These are phyloP conservation scores for Drosophila koepferae DNA, from an alignment of 2,888 invertebrate species.

Conservation along the genomic window DNA sequence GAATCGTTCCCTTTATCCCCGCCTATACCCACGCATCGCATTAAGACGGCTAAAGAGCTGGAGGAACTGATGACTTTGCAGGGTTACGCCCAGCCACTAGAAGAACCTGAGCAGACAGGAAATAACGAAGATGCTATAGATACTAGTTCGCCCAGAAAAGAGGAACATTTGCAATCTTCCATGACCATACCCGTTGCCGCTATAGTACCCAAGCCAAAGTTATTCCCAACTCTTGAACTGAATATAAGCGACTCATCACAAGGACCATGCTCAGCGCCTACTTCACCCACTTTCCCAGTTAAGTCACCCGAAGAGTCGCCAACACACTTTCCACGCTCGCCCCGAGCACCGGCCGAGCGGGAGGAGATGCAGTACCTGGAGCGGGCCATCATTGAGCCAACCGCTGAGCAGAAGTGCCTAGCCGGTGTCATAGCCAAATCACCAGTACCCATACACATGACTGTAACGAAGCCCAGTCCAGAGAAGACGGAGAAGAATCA, in stretches of 20 bases:
- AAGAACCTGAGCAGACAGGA: background rate
- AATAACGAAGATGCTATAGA: background rate
- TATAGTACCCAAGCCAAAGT: conserved; percentile 18
- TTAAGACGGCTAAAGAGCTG: conserved; percentile 51
- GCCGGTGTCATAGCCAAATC: conserved; percentile 44
- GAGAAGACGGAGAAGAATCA: conserved; percentile 10
- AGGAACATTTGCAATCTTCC: background rate
- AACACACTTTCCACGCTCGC: conserved; percentile 73
- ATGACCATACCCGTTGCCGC: conserved; percentile 1
- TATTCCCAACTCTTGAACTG: conserved; percentile 35
- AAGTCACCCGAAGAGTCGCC: conserved; percentile 42
- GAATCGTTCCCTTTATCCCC: conserved; percentile 27
- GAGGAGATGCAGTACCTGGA: conserved; percentile 67
- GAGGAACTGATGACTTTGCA: conserved; percentile 16
- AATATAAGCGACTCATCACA: conserved; percentile 25
- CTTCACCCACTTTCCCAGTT: conserved; percentile 72
- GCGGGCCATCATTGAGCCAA: conserved; percentile 58
- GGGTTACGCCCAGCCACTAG: conserved; percentile 15
- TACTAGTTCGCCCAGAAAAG: background rate
- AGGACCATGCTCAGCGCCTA: conserved; percentile 38
- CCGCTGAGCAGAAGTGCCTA: conserved; percentile 27
- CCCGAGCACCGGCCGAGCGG: conserved; percentile 52
- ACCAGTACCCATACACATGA: conserved; percentile 38
- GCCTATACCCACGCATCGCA: conserved; percentile 70
- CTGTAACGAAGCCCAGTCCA: conserved; percentile 51